phyloP scores from a whole-genome alignment of 1,140 invertebrate genomes.

The Pemphigus obesinymphae region DNA sequence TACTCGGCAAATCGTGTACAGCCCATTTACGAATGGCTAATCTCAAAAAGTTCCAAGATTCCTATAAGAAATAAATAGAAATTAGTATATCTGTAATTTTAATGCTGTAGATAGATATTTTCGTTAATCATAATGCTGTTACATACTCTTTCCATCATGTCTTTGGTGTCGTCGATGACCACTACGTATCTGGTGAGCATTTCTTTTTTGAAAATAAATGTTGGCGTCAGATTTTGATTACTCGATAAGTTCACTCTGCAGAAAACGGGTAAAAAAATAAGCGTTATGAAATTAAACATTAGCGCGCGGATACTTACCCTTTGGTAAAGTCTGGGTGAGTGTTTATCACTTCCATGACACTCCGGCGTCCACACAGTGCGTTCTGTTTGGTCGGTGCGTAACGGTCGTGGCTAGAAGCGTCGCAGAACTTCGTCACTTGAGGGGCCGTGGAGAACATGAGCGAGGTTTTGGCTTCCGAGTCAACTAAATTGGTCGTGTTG shows the following conservation, averaged over 20 bases:
- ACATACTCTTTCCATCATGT: conserved; percentile 54
- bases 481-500: conserved; percentile 51
- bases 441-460: conserved; percentile 55
- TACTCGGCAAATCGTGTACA: conserved; percentile 54
- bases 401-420: conserved; percentile 58
- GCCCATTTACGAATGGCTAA: conserved; percentile 58
- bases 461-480: conserved; percentile 54
- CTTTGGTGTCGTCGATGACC: conserved; percentile 56
- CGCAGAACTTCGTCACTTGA: conserved; percentile 59
- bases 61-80: conserved; percentile 46
- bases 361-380: conserved; percentile 58
- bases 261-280: not conserved
- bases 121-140: too few species aligned
- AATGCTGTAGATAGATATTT: too few species aligned
- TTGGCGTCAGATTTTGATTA: conserved; percentile 49
- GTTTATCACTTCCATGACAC: conserved; percentile 60
- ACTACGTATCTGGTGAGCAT: conserved; percentile 55
- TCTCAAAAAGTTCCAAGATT: conserved; percentile 59
- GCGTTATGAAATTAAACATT: not conserved
- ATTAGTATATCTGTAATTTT: too few species aligned
- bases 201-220: conserved; percentile 53
- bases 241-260: conserved; percentile 30
- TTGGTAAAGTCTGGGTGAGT: conserved; percentile 58
- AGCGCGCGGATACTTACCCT: conserved; percentile 45
- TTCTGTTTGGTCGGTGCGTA: conserved; percentile 67